These are phyloP conservation scores for Pedetes capensis DNA, from an alignment of 2,113 vertebrate species.

Conservation along the genomic window DNA sequence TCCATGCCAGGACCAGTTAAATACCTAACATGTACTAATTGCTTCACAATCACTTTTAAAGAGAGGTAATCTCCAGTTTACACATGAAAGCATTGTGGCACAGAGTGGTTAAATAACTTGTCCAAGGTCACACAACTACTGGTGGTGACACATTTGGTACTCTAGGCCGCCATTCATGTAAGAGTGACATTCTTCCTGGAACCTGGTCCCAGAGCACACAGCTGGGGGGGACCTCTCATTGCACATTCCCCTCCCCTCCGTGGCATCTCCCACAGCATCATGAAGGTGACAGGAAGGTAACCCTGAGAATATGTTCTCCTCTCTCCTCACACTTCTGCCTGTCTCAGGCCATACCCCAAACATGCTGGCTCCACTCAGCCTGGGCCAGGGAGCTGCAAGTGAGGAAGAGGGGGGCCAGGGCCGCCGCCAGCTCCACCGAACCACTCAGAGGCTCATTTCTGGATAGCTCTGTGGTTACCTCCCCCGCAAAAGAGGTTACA, in stretches of 20 bases:
- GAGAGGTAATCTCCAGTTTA: not conserved
- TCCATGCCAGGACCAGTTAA: not conserved
- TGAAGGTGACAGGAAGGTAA: not conserved
- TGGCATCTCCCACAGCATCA: not conserved
- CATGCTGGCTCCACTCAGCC: not conserved
- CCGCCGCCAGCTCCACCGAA: not conserved
- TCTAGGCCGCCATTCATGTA: too few species aligned
- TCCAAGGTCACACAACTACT: not conserved
- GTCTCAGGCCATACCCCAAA: not conserved
- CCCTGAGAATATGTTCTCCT: too few species aligned
- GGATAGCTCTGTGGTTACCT: constrained; percentile 7
- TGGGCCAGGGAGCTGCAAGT: not conserved
- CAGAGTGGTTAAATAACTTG: not conserved
- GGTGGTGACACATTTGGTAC: not conserved
- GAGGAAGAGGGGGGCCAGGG: not conserved
- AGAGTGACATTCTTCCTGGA: not conserved
- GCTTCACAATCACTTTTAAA: not conserved
- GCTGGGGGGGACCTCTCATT: not conserved
- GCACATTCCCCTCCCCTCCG: not conserved
- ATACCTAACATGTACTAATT: not conserved
- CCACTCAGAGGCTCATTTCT: constrained; percentile 19
- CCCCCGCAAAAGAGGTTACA: not conserved
- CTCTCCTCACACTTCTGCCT: not conserved
- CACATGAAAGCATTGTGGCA: not conserved
- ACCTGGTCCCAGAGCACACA: not conserved